Conservation (phyloP, 2,113 vertebrate species). For the Podarcis raffonei region DNA sequence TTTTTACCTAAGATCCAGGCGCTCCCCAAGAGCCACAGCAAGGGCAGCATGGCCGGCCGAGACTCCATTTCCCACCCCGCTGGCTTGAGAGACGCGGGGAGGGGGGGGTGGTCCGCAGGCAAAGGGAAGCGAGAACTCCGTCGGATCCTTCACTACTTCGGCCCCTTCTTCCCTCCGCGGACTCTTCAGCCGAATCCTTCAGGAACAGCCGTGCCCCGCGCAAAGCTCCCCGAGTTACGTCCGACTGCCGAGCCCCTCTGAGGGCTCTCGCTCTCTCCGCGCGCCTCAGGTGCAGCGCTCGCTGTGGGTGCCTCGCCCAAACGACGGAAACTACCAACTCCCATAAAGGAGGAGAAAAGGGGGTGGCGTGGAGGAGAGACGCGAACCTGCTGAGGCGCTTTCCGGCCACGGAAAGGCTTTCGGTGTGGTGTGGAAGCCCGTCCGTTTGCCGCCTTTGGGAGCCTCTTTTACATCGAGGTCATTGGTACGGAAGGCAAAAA, state of each 20-base stretch:
- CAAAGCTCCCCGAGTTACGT: too few species aligned
- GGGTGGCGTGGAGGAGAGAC: neutral
- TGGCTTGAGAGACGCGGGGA: neutral
- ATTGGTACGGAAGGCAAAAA: too few species aligned
- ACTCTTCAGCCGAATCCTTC: neutral
- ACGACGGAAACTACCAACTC: neutral
- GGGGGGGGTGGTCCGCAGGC: neutral
- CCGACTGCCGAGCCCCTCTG: neutral
- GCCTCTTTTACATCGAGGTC: too few species aligned
- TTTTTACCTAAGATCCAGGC: slow-evolving; percentile 4
- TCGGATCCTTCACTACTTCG: neutral
- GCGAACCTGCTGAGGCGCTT: too few species aligned
- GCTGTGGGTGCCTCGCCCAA: neutral
- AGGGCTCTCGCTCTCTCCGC: neutral
- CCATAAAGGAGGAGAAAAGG: neutral
- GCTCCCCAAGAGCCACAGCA: slow-evolving; percentile 2
- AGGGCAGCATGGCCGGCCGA: neutral
- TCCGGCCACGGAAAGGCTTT: neutral
- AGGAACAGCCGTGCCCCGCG: neutral
- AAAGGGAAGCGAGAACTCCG: accelerated
- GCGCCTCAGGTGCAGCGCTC: neutral
- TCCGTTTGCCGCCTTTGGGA: too few species aligned
- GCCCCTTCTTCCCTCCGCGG: neutral
- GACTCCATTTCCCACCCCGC: neutral
- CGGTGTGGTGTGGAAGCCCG: too few species aligned